Conservation (phyloP, 53 echinoderm and acorn worm species). For the Zoroaster sp. region DNA sequence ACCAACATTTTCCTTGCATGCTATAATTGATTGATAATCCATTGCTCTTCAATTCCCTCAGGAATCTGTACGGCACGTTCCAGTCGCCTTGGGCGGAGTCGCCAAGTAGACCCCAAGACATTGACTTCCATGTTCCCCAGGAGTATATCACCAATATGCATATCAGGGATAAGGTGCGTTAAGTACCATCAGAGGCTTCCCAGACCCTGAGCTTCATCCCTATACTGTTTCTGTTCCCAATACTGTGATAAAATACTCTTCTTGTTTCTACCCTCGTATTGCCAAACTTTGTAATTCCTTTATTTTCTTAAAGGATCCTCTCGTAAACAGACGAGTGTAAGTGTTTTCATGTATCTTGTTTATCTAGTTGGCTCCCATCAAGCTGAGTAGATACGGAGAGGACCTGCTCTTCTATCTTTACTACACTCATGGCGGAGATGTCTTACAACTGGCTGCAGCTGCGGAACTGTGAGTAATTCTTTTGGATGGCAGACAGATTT, state of each 20-base stretch:
- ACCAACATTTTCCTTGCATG: too few species aligned
- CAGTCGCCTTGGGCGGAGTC: constrained; percentile 96
- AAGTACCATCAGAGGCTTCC: too few species aligned
- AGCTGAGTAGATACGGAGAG: constrained; percentile 94
- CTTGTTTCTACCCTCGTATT: background rate
- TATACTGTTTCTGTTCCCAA: too few species aligned
- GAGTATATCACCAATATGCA: constrained; percentile 94
- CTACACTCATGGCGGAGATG: constrained; percentile 99
- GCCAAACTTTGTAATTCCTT: background rate
- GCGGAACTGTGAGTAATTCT: constrained; percentile 97
- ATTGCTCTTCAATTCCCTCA: too few species aligned
- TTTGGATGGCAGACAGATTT: background rate
- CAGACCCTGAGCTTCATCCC: too few species aligned
- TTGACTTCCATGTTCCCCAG: constrained; percentile 94
- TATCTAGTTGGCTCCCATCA: constrained; percentile 90
- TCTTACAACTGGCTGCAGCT: constrained; percentile 92
- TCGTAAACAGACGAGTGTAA: background rate
- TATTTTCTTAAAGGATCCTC: background rate
- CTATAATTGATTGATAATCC: too few species aligned
- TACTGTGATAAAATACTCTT: background rate
- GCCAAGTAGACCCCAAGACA: constrained; percentile 93
- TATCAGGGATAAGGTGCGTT: constrained; percentile 89
- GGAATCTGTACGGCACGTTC: constrained; percentile 97
- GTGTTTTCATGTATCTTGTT: background rate
- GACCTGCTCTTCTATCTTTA: constrained; percentile 94